Conservation (phyloP, 2,888 invertebrate species). For the Rosalia funebris region DNA sequence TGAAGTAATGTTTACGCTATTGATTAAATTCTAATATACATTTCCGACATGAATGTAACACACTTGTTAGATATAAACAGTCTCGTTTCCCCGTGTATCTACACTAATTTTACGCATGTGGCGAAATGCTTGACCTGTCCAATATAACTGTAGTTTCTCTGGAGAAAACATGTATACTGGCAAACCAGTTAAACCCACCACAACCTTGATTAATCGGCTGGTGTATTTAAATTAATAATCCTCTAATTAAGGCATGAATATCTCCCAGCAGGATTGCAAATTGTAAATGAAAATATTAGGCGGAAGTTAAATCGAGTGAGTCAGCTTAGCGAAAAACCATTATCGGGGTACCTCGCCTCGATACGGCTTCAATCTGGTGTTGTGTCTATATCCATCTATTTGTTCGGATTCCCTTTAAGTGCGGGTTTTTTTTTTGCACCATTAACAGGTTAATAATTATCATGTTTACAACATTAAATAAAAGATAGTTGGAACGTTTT, state of each 20-base stretch:
- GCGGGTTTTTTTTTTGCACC: background rate
- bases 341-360: constrained; percentile 1
- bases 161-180: constrained; percentile 12
- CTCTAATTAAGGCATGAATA: constrained; percentile 11
- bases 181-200: constrained; percentile 20
- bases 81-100: background rate
- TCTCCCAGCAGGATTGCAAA: constrained; percentile 6
- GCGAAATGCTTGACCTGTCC: constrained; percentile 16
- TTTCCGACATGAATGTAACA: too few species aligned
- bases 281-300: constrained; percentile 5
- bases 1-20: too few species aligned
- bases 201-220: background rate
- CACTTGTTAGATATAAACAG: too few species aligned
- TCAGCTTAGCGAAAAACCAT: constrained; percentile 11
- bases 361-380: constrained; percentile 14
- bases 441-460: constrained; percentile 5
- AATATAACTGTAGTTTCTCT: constrained; percentile 21
- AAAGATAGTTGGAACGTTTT: too few species aligned
- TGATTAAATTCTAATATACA: too few species aligned
- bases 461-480: too few species aligned
- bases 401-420: constrained; percentile 18
- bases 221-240: constrained; percentile 18
- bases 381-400: constrained; percentile 2
- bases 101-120: constrained; percentile 2
- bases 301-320: constrained; percentile 21